phyloP scores from a whole-genome alignment of 2,113 vertebrate genomes.

The Pluvialis apricaria region DNA sequence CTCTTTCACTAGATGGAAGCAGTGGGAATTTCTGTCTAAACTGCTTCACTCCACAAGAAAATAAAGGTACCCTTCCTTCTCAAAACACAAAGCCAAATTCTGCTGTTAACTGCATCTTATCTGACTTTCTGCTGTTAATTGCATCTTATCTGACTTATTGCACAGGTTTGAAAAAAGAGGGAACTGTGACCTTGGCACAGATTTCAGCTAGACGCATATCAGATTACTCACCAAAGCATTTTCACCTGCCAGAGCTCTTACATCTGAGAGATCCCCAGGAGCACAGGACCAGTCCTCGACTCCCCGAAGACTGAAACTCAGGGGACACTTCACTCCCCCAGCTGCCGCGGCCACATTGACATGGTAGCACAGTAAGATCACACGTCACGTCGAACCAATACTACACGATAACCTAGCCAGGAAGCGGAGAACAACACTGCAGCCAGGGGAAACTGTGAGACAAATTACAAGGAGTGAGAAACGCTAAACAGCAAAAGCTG shows the following conservation, averaged over 20 bases:
- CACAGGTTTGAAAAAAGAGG: background rate
- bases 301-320: background rate
- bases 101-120: background rate
- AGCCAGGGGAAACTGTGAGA: background rate
- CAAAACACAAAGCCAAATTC: background rate
- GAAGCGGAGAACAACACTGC: background rate
- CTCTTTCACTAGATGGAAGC: background rate
- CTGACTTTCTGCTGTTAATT: background rate
- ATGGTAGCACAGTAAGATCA: background rate
- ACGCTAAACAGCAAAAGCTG: background rate
- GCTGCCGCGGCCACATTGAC: background rate
- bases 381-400: background rate
- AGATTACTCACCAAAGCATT: background rate
- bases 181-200: background rate
- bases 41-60: background rate
- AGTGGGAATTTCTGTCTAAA: background rate
- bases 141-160: background rate
- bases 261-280: background rate
- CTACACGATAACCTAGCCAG: background rate
- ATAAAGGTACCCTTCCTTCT: background rate
- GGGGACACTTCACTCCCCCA: background rate
- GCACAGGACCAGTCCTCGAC: fast-evolving
- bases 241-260: background rate
- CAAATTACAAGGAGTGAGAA: background rate
- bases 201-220: background rate